Evolutionary conservation across 2,797 vertebrate species (phyloP).

Genomic region (Channa striata): DNA sequence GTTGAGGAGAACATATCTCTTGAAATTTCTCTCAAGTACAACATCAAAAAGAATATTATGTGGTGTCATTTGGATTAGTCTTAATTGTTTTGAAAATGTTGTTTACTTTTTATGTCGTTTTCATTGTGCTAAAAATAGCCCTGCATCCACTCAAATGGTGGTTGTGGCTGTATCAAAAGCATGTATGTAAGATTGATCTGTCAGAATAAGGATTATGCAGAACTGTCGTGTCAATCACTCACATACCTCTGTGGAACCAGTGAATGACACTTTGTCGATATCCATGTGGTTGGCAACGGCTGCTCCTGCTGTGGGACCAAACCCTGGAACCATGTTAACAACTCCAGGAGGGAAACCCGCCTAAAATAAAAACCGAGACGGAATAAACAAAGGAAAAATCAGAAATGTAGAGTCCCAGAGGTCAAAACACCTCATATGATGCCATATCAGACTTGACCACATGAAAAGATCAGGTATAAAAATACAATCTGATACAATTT

Average conservation of each 20-base stretch:
- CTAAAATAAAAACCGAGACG: conserved; percentile 32
- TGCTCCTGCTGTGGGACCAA: conserved; percentile 91
- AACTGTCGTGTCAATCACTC: not conserved
- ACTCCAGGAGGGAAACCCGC: conserved; percentile 92
- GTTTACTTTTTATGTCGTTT: no score
- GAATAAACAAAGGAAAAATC: conserved; percentile 5
- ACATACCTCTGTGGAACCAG: conserved; percentile 92
- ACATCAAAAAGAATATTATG: no score
- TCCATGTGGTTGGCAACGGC: conserved; percentile 91
- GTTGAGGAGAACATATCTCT: no score
- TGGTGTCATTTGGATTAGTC: no score
- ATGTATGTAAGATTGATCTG: not conserved
- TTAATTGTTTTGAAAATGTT: no score
- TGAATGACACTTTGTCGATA: conserved; percentile 96
- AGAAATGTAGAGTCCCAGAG: not conserved
- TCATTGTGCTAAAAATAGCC: no score
- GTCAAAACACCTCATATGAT: not conserved
- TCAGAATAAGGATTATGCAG: not conserved
- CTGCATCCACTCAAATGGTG: not conserved
- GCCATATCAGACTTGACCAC: not conserved
- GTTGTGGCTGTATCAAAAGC: not conserved
- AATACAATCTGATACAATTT: no score
- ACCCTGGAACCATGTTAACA: conserved; percentile 95
- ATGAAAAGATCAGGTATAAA: no score
- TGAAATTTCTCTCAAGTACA: no score